A percentile compares a stretch with the other conserved stretches of the same genome.
These are phyloP conservation scores for Trachythela sp. DNA, from an alignment of 64 coral and sea anemone species.

Conservation along the genomic window DNA sequence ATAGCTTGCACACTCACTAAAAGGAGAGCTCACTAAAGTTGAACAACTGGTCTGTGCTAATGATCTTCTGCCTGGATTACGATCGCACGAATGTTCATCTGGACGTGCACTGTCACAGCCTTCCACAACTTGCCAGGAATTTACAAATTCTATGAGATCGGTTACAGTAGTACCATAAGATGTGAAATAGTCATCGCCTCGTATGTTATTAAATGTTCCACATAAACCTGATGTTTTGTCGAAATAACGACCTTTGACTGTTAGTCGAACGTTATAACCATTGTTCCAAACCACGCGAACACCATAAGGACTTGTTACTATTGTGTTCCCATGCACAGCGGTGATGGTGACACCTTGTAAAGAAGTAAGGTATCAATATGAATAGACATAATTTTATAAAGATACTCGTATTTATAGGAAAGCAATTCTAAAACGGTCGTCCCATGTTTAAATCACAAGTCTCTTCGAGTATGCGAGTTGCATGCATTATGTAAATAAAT, in stretches of 20 bases:
- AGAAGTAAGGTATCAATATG: too few species aligned
- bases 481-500: too few species aligned
- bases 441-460: too few species aligned
- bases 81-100: neutral
- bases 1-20: neutral
- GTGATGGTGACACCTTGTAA: neutral
- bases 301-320: neutral
- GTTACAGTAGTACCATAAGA: neutral
- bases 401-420: too few species aligned
- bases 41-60: too few species aligned
- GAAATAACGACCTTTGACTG: neutral
- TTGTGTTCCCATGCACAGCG: neutral
- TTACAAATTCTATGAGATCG: neutral
- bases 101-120: neutral
- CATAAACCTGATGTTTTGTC: neutral
- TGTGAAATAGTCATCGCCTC: neutral
- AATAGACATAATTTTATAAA: too few species aligned
- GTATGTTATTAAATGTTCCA: neutral
- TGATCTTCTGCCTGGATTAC: too few species aligned
- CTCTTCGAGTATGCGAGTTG: too few species aligned
- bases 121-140: neutral
- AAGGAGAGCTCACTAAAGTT: neutral
- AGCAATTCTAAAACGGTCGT: too few species aligned
- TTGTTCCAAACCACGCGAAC: too few species aligned
- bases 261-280: neutral